Evolutionary conservation across 2,797 vertebrate genomes (phyloP), one percentile per base, ranked within the genome.

Genomic region (Kryptopterus vitreolus): DNA sequence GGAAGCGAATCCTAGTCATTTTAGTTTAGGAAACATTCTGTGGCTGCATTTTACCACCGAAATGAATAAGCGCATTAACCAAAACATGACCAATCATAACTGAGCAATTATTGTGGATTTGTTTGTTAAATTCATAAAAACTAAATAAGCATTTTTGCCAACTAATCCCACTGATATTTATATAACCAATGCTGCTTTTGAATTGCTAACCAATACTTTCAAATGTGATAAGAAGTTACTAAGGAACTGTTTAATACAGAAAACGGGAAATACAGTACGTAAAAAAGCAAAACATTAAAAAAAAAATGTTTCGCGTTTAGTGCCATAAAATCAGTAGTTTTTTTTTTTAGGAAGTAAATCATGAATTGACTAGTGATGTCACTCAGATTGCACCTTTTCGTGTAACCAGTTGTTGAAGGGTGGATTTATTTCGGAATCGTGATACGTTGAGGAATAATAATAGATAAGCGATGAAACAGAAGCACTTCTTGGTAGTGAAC

Each of bases 401-500:
- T 7, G 46, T n/a, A 68, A 24, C 35, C 38, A 0, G 12, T 29
- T 69, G 24, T 26, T 24, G 20, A 18, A 50, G 8, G 15, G 5
- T 3, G 12, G 3, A 38, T 68, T 50, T 69, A 15, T 24, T 24
- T 9, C 4, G 16, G 3, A 26, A 48, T 35, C 18, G 26, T n/a
- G n/a, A 43, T 26, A 58, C 16, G 18, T 43, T 53, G 11, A 77
- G 22, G 29, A 38, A 53, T 52, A 77, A 52, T 65, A 0, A 3
- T 66, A n/a, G 31, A 38, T 38, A 55, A 38, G 48, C 38, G 76
- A 66, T 77, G 62, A 66, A 77, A 66, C 66, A 66, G 38, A 75
- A 58, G 16, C 72, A 75, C 35, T 46, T 59, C 53, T 57, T 57
- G 52, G 38, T 59, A 12, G 26, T 33, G 26, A 70, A 59, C 55